Conservation (phyloP, 1,140 invertebrate species). For the Sycophila sp. region DNA sequence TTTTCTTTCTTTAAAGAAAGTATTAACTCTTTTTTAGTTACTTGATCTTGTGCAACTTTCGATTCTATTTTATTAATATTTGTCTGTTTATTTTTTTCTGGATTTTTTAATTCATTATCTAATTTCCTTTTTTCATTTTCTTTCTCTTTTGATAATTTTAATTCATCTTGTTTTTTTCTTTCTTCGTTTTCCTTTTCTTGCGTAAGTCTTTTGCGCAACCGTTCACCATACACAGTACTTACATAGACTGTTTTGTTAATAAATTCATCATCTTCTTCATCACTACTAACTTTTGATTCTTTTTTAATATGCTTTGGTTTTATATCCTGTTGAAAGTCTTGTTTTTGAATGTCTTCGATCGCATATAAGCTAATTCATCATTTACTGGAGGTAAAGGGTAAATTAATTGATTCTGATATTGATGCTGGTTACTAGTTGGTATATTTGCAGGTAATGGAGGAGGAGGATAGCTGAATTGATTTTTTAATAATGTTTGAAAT, state of each 20-base stretch:
- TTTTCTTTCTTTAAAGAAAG: no score
- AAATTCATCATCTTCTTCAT: slow-evolving; percentile 28
- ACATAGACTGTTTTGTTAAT: slow-evolving; percentile 33
- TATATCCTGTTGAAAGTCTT: background rate
- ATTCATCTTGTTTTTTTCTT: slow-evolving; percentile 2
- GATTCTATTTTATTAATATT: no score
- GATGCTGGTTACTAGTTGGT: no score
- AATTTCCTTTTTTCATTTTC: background rate
- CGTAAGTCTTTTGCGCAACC: slow-evolving; percentile 49
- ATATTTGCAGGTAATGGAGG: background rate
- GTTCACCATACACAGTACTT: slow-evolving; percentile 53
- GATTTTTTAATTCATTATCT: no score
- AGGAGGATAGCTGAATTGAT: background rate
- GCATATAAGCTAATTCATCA: no score
- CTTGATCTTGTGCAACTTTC: no score
- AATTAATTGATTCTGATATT: background rate
- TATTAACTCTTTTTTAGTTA: no score
- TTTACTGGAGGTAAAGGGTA: background rate
- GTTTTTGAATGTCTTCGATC: no score
- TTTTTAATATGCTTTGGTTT: background rate
- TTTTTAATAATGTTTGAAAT: background rate
- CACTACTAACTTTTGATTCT: background rate
- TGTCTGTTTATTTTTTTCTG: no score
- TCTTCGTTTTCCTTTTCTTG: slow-evolving; percentile 42
- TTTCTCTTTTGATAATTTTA: background rate